Conservation (phyloP, 2,888 invertebrate species). For the Dorcus hopei region DNA sequence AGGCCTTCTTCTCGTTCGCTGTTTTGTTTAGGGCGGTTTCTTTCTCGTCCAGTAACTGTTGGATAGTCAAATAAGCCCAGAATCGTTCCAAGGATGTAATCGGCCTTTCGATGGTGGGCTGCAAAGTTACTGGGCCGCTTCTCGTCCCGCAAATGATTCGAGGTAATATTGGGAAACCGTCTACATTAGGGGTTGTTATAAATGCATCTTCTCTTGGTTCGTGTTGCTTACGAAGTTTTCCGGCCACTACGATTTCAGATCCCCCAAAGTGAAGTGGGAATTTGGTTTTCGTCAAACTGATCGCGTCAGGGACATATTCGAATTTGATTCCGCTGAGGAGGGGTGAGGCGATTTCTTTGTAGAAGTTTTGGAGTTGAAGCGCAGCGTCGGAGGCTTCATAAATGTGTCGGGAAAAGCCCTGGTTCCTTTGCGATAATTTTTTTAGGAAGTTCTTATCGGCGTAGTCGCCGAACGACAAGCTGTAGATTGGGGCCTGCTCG, state of each 20-base stretch:
- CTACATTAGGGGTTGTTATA: background rate
- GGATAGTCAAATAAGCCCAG: slow-evolving; percentile 67
- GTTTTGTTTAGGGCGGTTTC: slow-evolving; percentile 36
- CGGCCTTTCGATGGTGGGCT: slow-evolving; percentile 33
- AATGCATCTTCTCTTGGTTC: background rate
- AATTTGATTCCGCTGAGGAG: background rate
- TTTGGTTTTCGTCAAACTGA: slow-evolving; percentile 53
- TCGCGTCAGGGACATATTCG: slow-evolving; percentile 19
- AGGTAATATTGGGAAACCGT: slow-evolving; percentile 5
- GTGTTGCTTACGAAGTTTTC: slow-evolving; percentile 41
- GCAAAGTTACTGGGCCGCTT: slow-evolving; percentile 33
- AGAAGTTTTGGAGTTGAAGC: background rate
- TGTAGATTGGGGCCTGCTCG: slow-evolving; percentile 53
- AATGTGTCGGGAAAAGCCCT: slow-evolving; percentile 67
- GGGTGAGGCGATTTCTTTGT: background rate
- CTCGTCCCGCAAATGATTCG: slow-evolving; percentile 26
- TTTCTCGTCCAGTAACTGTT: slow-evolving; percentile 59
- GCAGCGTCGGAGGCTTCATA: slow-evolving; percentile 67
- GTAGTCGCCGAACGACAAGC: slow-evolving; percentile 68
- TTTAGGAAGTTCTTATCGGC: slow-evolving; percentile 66
- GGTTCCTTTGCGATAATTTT: slow-evolving; percentile 62
- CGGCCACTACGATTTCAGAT: slow-evolving; percentile 64
- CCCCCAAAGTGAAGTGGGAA: slow-evolving; percentile 62
- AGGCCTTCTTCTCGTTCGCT: slow-evolving; percentile 52
- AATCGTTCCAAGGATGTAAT: slow-evolving; percentile 45